These are phyloP conservation scores for Habropoda laboriosa DNA, from an alignment of 1,140 invertebrate genomes.

Conservation along the genomic window DNA sequence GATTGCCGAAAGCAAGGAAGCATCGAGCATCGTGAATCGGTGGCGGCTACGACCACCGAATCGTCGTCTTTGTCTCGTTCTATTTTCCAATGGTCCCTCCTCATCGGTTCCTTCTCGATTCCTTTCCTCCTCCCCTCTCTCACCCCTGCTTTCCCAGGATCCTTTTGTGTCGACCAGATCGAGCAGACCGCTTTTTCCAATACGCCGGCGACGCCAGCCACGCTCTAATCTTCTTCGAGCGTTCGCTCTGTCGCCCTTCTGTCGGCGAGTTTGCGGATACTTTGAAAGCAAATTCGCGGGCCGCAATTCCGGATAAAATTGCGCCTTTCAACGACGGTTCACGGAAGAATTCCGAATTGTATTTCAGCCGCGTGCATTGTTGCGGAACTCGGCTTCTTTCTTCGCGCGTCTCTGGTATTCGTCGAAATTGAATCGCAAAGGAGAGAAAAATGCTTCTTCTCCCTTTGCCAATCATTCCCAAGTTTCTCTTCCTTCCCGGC, in stretches of 20 bases:
- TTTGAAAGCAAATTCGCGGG: conserved; percentile 38
- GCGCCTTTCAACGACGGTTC: conserved; percentile 7
- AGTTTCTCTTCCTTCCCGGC: neutral
- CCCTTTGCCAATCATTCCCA: neutral
- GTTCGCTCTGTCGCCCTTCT: conserved; percentile 31
- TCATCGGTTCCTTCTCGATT: neutral
- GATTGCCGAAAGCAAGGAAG: conserved; percentile 22
- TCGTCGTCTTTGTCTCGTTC: conserved; percentile 27
- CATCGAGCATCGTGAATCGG: conserved; percentile 8
- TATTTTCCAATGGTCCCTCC: neutral
- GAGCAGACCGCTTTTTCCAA: conserved; percentile 10
- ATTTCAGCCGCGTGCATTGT: conserved; percentile 11
- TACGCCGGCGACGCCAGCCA: neutral
- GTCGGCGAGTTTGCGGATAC: conserved; percentile 38
- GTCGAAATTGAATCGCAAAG: conserved; percentile 14
- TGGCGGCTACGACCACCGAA: neutral
- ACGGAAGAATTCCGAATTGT: conserved; percentile 31
- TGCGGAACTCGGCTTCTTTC: neutral
- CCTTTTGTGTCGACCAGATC: conserved; percentile 19
- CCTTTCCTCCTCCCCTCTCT: neutral
- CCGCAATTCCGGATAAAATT: conserved; percentile 46
- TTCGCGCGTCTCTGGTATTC: neutral
- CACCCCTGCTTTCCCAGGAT: conserved; percentile 5
- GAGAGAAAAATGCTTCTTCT: neutral
- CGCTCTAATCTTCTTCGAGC: conserved; percentile 19